Conservation (phyloP, 2,113 vertebrate genomes). For the Pelusios castaneus region DNA sequence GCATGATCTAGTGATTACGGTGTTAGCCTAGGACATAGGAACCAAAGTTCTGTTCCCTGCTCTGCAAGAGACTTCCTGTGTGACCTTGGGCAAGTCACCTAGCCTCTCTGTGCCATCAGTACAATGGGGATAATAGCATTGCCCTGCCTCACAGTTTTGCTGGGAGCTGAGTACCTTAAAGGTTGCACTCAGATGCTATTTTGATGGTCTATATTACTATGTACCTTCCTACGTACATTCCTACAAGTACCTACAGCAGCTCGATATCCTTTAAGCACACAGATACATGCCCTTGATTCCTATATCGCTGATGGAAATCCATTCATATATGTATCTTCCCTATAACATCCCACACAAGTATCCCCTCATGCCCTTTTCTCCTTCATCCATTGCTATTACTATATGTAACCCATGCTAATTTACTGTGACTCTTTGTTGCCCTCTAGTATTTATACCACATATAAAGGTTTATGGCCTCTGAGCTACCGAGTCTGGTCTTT, state of each 20-base stretch:
- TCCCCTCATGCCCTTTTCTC: fast-evolving
- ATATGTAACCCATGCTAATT: neutral
- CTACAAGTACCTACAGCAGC: neutral
- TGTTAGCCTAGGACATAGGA: neutral
- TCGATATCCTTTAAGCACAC: neutral
- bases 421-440: neutral
- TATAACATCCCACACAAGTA: fast-evolving
- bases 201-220: too few relatives aligned
- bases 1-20: neutral
- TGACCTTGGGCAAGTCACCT: neutral
- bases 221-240: too few relatives aligned
- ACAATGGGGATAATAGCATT: neutral
- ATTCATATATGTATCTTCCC: neutral
- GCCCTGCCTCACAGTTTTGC: neutral
- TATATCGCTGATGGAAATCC: neutral
- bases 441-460: neutral
- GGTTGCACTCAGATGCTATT: neutral
- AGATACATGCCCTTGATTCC: fast-evolving
- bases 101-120: neutral
- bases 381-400: neutral
- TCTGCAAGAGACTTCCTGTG: neutral
- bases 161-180: neutral
- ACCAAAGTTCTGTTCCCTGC: neutral
- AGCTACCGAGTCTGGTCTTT: neutral
- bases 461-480: neutral